These are phyloP conservation scores for Caenorhabditis doughertyi DNA, from an alignment of 2,888 invertebrate genomes.

Conservation along the genomic window DNA sequence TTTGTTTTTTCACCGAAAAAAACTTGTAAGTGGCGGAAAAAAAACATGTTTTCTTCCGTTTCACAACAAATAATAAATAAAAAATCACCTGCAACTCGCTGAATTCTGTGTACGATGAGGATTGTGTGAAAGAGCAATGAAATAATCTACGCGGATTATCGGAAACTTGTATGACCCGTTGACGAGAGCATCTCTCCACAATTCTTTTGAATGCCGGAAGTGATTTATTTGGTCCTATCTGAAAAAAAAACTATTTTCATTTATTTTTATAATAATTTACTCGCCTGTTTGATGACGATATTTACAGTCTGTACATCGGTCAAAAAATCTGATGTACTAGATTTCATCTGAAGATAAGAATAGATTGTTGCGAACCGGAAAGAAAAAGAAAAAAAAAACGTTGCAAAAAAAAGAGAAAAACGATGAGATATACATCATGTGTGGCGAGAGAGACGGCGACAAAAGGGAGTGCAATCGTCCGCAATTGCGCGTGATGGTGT, in stretches of 20 bases:
- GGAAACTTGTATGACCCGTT: conserved; percentile 74
- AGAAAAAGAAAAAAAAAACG: conserved; percentile 8
- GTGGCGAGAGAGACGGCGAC: conserved; percentile 23
- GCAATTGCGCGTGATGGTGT: conserved; percentile 52
- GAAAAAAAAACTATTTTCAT: conserved; percentile 8
- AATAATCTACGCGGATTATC: conserved; percentile 77
- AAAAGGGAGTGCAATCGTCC: not conserved
- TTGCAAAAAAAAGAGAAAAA: conserved; percentile 31
- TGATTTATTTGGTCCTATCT: conserved; percentile 66
- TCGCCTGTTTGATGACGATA: conserved; percentile 65
- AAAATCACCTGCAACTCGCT: conserved; percentile 77
- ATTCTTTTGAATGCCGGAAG: conserved; percentile 69
- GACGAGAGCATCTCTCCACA: conserved; percentile 71
- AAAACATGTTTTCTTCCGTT: too few species aligned
- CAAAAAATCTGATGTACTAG: conserved; percentile 66
- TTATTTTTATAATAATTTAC: not conserved
- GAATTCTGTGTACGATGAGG: conserved; percentile 73
- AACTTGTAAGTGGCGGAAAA: too few species aligned
- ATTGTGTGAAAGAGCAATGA: conserved; percentile 75
- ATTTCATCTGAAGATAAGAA: conserved; percentile 61
- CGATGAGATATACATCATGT: conserved; percentile 20
- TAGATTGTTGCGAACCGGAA: conserved; percentile 8
- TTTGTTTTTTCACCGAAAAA: not conserved
- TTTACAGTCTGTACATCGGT: conserved; percentile 66
- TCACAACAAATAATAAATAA: not conserved